Evolutionary conservation across 2,888 invertebrate species (phyloP), one percentile per base, ranked within the genome.

Genomic region (Cryptus armator): DNA sequence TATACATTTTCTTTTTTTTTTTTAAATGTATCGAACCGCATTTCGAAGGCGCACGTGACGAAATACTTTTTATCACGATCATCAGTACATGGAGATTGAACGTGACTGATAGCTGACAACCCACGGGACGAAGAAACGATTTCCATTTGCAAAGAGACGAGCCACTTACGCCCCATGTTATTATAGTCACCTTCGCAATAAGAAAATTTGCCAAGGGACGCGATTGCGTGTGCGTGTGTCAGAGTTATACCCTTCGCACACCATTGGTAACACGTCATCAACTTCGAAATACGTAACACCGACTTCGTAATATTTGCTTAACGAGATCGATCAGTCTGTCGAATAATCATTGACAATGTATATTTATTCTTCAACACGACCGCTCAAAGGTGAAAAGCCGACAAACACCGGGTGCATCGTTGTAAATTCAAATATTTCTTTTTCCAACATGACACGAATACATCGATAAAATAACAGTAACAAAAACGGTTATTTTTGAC

Each of bases 291-390:
- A 46, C 62, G 43, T 29, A 51, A 66, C 59, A 66, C 56, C 44
- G 46, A 48, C 75, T 80, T 64, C 2, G 53, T 2, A 70, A 44
- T 83, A 10, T 44, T 74, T 37, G 46, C 16, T 77, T 51, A 56
- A 71, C 29, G 66, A 51, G 74, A 80, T 62, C 59, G 72, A 56
- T 56, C 56, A 10, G 24, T 24, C 67, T 53, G 56, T 53, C 68
- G 16, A 56, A 71, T 19, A 53, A 81, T 59, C 24, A 62, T 24
- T 53, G 76, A 24, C 66, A 43, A 77, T 44, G 59, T 46, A 24
- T 43, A 72, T 53, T 81, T 84, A 84, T 84, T 84, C 67, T 24
- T 67, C 16, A 77, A 81, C 84, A 84, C 84, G 84, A 81, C 77
- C 64, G 56, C 12, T 12, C 56, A 56, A 4, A 10, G 56, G 10